A percentile compares a stretch with the other conserved stretches of the same genome.
Conservation (phyloP, 2,888 invertebrate genomes). For the Xanthia togata region DNA sequence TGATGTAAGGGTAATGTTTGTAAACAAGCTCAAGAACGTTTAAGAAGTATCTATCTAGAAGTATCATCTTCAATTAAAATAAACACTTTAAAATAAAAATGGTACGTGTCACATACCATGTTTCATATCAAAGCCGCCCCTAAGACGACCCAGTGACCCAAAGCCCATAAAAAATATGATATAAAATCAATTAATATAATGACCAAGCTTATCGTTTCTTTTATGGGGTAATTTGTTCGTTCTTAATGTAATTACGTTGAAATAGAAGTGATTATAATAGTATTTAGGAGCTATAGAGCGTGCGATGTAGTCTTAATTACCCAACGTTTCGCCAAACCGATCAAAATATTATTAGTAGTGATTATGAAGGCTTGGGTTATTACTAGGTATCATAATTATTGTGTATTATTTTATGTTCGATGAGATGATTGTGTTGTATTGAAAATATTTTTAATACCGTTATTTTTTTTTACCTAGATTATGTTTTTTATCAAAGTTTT, state of each 20-base stretch:
- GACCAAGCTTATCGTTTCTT: constrained; percentile 20
- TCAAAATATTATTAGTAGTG: constrained; percentile 26
- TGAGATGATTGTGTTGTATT: not conserved
- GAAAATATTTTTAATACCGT: no score
- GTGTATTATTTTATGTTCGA: not conserved
- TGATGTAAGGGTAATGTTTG: no score
- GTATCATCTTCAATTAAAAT: not conserved
- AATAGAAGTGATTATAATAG: constrained; percentile 26
- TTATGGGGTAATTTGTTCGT: constrained; percentile 16
- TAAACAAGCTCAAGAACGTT: not conserved
- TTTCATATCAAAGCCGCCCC: constrained; percentile 5
- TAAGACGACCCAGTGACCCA: no score
- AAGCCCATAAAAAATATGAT: constrained; percentile 11
- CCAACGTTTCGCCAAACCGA: constrained; percentile 17
- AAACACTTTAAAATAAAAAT: not conserved
- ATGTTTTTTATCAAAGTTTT: not conserved
- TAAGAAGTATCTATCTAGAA: not conserved
- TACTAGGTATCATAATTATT: constrained; percentile 6
- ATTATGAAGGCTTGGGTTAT: constrained; percentile 8
- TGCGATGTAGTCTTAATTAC: constrained; percentile 28
- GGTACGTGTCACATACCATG: not conserved
- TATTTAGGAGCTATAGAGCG: constrained; percentile 18
- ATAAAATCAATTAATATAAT: constrained; percentile 27
- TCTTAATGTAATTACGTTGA: constrained; percentile 25
- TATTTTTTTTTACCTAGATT: no score